Evolutionary conservation across 2,888 invertebrate genomes (phyloP), one percentile per base, ranked within the genome.

Genomic region (Pantelozetes paolii): DNA sequence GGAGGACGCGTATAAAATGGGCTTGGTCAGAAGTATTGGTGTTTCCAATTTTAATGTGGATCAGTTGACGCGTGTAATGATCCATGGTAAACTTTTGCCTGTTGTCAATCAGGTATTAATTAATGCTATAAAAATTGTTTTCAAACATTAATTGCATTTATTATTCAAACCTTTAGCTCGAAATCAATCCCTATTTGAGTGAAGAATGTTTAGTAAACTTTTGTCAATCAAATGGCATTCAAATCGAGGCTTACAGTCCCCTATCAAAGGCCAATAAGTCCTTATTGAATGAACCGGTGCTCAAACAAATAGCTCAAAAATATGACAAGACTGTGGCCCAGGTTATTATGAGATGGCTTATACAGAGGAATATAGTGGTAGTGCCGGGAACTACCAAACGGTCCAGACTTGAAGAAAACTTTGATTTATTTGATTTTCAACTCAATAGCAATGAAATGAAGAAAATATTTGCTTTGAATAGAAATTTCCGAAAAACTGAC

Each of bases 21-120:
- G 91, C 0, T 84, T 88, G 23, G 84, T 89, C 0, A 90, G 88
- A 79, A 86, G 91, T 13, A 91, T 94, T 79, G 94, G 94, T 0
- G 81, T 94, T 20, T 94, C 93, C 0, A 94, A 94, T 82, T 88
- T 92, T 81, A 92, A 89, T 81, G 84, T 83, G 40, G 84, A 85
- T 28, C 94, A 94, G 83, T 85, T 94, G 75, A 83, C 42, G 18
- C 11, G 62, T 13, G 1, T 59, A 15, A 2, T 28, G 3, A 20
- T 3, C 9, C n/a, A 59, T 11, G 18, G 11, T 9, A n/a, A 40
- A n/a, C 2, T 40, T n/a, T 26, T 32, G 42, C 70, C 75, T 9
- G 59, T 48, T 30, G 62, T 71, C 28, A 75, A 75, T 76, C 75
- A 76, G 45, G 73, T 74, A 26, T 3, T 45, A 6, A 11, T 45